Base-by-base conservation (phyloP, 2,797 vertebrate species). In the Alauda arvensis region DNA sequence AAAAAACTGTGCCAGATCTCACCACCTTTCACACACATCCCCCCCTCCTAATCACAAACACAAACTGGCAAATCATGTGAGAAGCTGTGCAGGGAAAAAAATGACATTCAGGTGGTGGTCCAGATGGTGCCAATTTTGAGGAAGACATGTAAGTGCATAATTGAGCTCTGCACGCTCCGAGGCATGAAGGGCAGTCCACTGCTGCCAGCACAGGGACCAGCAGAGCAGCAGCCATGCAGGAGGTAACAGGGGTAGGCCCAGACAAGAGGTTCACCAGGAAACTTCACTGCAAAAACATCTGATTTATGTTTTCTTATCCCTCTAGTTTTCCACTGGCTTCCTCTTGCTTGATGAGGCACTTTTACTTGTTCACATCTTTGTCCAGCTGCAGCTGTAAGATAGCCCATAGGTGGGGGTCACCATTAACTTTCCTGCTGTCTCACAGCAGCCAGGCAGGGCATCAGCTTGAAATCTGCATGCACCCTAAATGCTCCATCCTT, bases 61-160 rank as follows among this genome's bases (percentile, higher is more conserved):
- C 60, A 94, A 93, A 78, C 91, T 94, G 87, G 90, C 95, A 95
- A 93, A 95, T 66, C 89, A 83, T 78, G 51, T 92, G 93, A 67
- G 70, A 93, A 93, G 78, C 87, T 85, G 62, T 66, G 65, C 83
- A 94, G 94, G 88, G 83, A 91, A 93, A 91, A 92, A 93, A 94
- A 87, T 87, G 56, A 87, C 83, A 62, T 95, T 92, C 96, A 96
- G 96, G 96, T 96, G 96, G 96, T 92, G 90, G 94, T 92, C 94
- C 96, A 97, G 94, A 96, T 96, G 96, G 96, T 95, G 93, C 94
- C 94, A 95, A 76, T 94, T 96, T 88, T 87, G 92, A 95, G 84
- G 72, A 91, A 94, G 89, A 88, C 89, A 87, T 92, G 51, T 11
- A 65, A 94, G 91, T 89, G 83, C 60, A 61, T 85, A 82, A 88